phyloP scores from a whole-genome alignment of 2,113 vertebrate species.

The Macquaria australasica region DNA sequence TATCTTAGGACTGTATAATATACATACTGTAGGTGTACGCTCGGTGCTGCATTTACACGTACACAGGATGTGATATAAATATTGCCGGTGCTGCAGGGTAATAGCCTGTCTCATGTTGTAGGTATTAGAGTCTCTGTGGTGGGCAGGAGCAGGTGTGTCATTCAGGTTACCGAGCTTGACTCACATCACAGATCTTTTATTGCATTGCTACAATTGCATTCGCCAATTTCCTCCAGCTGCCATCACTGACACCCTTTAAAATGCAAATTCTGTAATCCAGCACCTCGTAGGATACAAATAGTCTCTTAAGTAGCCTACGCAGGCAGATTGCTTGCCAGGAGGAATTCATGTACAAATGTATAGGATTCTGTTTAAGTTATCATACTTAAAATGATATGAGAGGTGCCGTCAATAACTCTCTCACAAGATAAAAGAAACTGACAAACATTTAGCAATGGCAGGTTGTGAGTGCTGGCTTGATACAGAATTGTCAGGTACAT shows the following conservation, averaged over 20 bases:
- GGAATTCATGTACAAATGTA: constrained; percentile 28
- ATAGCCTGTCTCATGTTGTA: constrained; percentile 28
- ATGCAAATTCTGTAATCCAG: constrained; percentile 73
- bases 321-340: constrained; percentile 24
- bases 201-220: constrained; percentile 52
- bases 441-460: not conserved
- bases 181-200: constrained; percentile 60
- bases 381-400: not conserved
- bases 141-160: constrained; percentile 54
- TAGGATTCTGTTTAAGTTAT: constrained; percentile 27
- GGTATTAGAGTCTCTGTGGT: constrained; percentile 44
- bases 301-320: constrained; percentile 45
- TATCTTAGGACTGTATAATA: not conserved
- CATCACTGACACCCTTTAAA: constrained; percentile 65
- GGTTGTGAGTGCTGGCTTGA: not conserved
- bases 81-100: constrained; percentile 24
- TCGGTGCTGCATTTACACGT: not conserved
- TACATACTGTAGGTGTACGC: not conserved
- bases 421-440: not conserved
- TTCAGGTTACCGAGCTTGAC: constrained; percentile 43
- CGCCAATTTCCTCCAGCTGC: constrained; percentile 54
- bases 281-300: constrained; percentile 53
- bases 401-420: not conserved
- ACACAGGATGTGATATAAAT: constrained; percentile 28
- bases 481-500: not conserved